Conservation (phyloP, 2,113 vertebrate genomes). For the Origma solitaria region DNA sequence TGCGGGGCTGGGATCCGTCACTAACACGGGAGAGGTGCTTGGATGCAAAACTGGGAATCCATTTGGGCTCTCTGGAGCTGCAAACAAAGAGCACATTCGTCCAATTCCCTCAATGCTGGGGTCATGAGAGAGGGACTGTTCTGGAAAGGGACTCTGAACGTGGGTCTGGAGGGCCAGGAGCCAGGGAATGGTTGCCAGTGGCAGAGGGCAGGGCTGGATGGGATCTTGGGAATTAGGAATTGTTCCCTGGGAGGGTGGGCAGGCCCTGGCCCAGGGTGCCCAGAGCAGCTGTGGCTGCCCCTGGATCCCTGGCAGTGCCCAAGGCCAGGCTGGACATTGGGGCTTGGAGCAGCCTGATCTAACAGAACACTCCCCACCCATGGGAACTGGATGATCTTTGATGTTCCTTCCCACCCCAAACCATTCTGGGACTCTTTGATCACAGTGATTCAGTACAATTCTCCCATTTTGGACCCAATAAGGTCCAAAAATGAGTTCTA, state of each 20-base stretch:
- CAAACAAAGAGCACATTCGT: neutral
- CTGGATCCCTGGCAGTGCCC: neutral
- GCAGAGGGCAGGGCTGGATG: fast-evolving
- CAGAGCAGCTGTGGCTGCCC: neutral
- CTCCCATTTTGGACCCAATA: neutral
- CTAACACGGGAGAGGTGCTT: neutral
- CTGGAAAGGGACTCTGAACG: too few relatives aligned
- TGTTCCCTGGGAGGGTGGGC: neutral
- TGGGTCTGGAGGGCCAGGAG: fast-evolving
- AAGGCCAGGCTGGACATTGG: neutral
- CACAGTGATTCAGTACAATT: neutral
- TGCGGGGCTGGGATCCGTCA: neutral
- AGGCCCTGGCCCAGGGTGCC: neutral
- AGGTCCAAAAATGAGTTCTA: neutral
- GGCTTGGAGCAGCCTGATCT: neutral
- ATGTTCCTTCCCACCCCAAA: neutral
- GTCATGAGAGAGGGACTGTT: neutral
- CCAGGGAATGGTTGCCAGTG: neutral
- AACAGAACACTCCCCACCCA: neutral
- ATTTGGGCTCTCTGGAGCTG: neutral
- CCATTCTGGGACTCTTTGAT: neutral
- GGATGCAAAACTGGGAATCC: neutral
- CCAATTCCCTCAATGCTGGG: fast-evolving
- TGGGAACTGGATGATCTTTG: neutral
- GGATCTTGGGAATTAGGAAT: neutral